phyloP scores from a whole-genome alignment of 1,140 invertebrate genomes.

The Euwallacea similis region DNA sequence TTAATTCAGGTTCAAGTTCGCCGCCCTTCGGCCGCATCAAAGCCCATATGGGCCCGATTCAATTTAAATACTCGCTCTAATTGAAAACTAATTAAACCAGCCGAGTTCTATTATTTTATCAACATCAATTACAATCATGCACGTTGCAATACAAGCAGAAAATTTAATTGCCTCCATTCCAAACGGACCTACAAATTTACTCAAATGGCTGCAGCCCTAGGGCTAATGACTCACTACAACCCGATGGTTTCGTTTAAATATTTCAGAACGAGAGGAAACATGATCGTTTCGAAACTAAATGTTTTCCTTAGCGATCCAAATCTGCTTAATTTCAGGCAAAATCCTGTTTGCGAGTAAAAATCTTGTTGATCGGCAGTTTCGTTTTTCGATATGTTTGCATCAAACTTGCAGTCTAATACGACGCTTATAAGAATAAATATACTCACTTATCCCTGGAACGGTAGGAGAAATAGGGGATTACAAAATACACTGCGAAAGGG shows the following conservation, averaged over 20 bases:
- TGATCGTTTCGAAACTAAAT: too few species aligned
- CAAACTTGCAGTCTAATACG: too few species aligned
- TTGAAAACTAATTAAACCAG: slow-evolving; percentile 7
- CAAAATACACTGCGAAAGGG: slow-evolving; percentile 8
- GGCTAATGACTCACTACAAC: slow-evolving; percentile 9
- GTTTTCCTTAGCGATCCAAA: too few species aligned
- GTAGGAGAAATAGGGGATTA: slow-evolving; percentile 6
- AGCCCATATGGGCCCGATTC: background rate
- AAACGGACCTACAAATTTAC: slow-evolving; percentile 15
- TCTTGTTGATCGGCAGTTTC: too few species aligned
- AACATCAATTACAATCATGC: slow-evolving; percentile 11
- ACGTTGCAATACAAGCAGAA: slow-evolving; percentile 15
- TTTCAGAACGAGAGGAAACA: background rate
- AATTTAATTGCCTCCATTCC: slow-evolving; percentile 17
- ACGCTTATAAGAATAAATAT: background rate
- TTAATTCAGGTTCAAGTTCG: too few species aligned
- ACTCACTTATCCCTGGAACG: slow-evolving; percentile 2
- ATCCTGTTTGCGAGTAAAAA: too few species aligned
- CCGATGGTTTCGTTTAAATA: slow-evolving; percentile 7
- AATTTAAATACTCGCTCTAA: background rate
- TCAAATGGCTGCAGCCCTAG: slow-evolving; percentile 8
- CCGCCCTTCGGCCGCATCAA: too few species aligned
- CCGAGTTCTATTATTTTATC: slow-evolving; percentile 1
- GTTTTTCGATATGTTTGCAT: too few species aligned
- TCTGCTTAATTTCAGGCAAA: too few species aligned